Conservation (phyloP, 1,140 invertebrate genomes). For the Solen grandis region DNA sequence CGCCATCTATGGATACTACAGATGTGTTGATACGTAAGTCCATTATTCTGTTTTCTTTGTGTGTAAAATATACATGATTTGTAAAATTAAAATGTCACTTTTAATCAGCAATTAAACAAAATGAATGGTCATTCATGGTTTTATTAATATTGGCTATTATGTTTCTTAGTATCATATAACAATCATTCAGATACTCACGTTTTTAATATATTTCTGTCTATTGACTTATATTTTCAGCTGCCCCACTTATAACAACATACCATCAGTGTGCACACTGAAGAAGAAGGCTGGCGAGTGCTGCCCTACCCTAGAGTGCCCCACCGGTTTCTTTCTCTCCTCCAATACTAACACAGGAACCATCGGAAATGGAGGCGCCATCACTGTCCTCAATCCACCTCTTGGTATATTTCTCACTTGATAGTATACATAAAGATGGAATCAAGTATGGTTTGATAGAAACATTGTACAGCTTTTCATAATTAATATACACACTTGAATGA, state of each 20-base stretch:
- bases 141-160: no score
- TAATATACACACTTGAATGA: no score
- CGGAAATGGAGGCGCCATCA: slow-evolving; percentile 63
- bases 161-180: no score
- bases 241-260: slow-evolving; percentile 70
- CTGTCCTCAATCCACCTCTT: slow-evolving; percentile 45
- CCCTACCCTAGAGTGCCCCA: slow-evolving; percentile 59
- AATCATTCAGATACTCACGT: no score
- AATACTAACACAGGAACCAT: slow-evolving; percentile 64
- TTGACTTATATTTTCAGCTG: slow-evolving; percentile 64
- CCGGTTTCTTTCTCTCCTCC: slow-evolving; percentile 64
- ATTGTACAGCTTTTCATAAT: no score
- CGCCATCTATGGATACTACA: slow-evolving; percentile 67
- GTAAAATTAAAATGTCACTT: no score
- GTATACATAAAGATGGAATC: no score
- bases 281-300: slow-evolving; percentile 67
- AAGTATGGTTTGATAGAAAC: no score
- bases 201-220: no score
- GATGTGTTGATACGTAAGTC: slow-evolving; percentile 67
- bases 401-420: not conserved
- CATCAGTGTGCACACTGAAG: slow-evolving; percentile 55
- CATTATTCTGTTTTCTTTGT: not conserved
- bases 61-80: no score
- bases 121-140: not conserved
- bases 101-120: no score